These are phyloP conservation scores for Tillus elongatus DNA, from an alignment of 2,888 invertebrate species.

Conservation along the genomic window DNA sequence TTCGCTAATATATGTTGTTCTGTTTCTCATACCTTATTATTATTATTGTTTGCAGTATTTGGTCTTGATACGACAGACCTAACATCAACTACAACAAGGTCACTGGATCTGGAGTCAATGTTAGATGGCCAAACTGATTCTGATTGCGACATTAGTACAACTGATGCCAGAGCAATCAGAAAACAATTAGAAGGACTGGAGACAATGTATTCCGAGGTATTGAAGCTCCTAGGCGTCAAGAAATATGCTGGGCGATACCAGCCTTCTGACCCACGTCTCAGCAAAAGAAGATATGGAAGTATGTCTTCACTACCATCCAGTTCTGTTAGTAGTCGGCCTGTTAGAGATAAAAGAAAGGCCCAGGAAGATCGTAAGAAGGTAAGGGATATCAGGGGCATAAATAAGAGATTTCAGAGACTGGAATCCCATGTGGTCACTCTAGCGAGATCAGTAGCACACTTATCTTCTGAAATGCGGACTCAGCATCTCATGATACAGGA, in stretches of 20 bases:
- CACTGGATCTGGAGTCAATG: constrained; percentile 68
- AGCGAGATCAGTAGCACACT: constrained; percentile 81
- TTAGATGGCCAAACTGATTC: constrained; percentile 59
- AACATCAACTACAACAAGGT: constrained; percentile 69
- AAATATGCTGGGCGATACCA: constrained; percentile 43
- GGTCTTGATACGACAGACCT: constrained; percentile 66
- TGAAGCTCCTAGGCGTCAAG: constrained; percentile 54
- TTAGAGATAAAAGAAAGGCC: constrained; percentile 57
- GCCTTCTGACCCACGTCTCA: constrained; percentile 48
- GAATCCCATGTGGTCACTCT: constrained; percentile 88
- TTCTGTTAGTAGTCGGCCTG: constrained; percentile 70
- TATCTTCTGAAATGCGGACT: constrained; percentile 84
- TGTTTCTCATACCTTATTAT: neutral
- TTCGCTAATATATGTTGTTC: constrained; percentile 1
- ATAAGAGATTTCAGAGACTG: constrained; percentile 77
- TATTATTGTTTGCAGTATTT: constrained; percentile 47
- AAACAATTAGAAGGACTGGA: constrained; percentile 75
- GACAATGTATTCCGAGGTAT: constrained; percentile 79
- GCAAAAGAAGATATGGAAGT: constrained; percentile 61
- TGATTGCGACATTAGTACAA: constrained; percentile 67
- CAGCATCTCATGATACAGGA: constrained; percentile 85
- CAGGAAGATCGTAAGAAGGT: constrained; percentile 67
- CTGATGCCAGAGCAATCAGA: constrained; percentile 68
- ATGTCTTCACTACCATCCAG: constrained; percentile 77
- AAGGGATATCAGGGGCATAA: constrained; percentile 64